phyloP scores from a whole-genome alignment of 2,888 invertebrate genomes.

The Anarsia innoxiella region DNA sequence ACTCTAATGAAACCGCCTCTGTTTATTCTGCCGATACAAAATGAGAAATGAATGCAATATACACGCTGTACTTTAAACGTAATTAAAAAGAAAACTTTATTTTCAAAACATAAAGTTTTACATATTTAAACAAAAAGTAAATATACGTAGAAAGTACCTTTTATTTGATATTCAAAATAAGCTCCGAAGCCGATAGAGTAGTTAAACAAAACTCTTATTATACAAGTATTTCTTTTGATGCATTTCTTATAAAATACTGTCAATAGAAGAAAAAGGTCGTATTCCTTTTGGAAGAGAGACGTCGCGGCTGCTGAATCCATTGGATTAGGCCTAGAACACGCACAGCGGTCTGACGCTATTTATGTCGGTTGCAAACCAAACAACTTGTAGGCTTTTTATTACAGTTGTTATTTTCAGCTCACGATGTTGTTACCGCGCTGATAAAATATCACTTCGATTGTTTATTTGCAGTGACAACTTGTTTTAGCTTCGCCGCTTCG shows the following conservation, averaged over 20 bases:
- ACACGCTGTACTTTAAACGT: too few relatives aligned
- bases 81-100: too few relatives aligned
- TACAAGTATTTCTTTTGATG: too few relatives aligned
- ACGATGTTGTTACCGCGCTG: constrained; percentile 56
- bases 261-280: constrained; percentile 57
- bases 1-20: constrained; percentile 63
- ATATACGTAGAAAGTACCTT: too few relatives aligned
- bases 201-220: too few relatives aligned
- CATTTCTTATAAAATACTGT: too few relatives aligned
- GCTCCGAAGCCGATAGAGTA: too few relatives aligned
- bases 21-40: constrained; percentile 64
- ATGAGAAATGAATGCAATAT: constrained; percentile 67
- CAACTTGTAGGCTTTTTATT: constrained; percentile 73
- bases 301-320: constrained; percentile 50
- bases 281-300: constrained; percentile 32
- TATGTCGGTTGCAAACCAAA: constrained; percentile 65
- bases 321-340: constrained; percentile 67
- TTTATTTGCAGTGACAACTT: constrained; percentile 40
- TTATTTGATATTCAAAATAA: too few relatives aligned
- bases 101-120: too few relatives aligned
- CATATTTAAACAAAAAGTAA: too few relatives aligned
- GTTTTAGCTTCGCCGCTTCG: constrained; percentile 22
- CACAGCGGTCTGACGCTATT: constrained; percentile 48
- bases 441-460: constrained; percentile 59
- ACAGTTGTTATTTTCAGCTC: constrained; percentile 71